Base-by-base conservation (phyloP, 2,888 invertebrate genomes). In the Melanostoma scalare region DNA sequence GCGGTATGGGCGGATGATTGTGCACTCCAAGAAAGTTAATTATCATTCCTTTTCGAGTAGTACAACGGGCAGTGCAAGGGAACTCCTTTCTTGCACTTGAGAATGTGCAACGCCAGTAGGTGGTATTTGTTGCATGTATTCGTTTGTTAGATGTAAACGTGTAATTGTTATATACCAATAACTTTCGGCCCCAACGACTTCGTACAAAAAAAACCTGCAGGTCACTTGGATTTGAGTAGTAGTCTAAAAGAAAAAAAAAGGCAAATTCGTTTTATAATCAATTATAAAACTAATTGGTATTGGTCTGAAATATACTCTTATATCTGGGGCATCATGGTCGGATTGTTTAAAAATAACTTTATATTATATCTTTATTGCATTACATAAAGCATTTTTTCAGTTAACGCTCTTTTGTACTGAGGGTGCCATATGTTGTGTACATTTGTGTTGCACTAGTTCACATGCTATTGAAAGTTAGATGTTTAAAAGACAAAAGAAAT, bases 151-250 rank as follows among this genome's bases (percentile, higher is more conserved):
- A 86, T 36, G 87, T 84, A 67, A 86, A 87, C 9, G 86, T 85
- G 56, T 85, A 87, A 36, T 86, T 86, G 36, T 86, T 79, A 35
- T 77, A 77, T 2, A 87, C 84, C 58, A 87, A 75, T 4, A 87
- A 55, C 61, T 87, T 87, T 8, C 87, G 85, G 10, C 87, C 87
- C 87, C 87, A 87, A 48, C 86, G 87, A 71, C 87, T 87, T 63
- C 86, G 84, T 30, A 87, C 78, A 78, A 86, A 87, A 67, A 81
- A 86, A 9, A 87, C 65, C 58, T 74, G 42, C 6, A 68, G 30
- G 10, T 73, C 78, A 42, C 48, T 71, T 52, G 67, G 61, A 55
- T 44, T 71, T 30, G 20, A 5, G 33, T 53, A 4, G 33, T 53
- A 44, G 6, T 8, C 67, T 67, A 44, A n/a, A 63, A 55, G 20